Conservation (phyloP, 2,113 vertebrate genomes). For the Himantopus leucocephalus region DNA sequence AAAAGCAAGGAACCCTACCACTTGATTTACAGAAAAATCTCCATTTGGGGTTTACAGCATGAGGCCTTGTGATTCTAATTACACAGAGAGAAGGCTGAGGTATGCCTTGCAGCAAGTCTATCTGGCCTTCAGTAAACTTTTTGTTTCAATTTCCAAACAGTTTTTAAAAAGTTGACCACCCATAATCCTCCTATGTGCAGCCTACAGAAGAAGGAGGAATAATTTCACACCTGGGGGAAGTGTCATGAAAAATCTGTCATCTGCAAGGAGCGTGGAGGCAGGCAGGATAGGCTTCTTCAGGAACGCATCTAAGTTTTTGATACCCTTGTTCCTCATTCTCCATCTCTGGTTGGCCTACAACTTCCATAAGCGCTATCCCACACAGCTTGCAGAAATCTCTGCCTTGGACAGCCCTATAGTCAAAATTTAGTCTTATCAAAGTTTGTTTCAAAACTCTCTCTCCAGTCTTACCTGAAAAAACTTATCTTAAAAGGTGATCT, state of each 20-base stretch:
- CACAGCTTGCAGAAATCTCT: not conserved
- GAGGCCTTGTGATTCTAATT: not conserved
- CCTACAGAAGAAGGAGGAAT: slow-evolving; percentile 14
- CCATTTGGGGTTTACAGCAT: not conserved
- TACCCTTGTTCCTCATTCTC: not conserved
- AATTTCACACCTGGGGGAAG: slow-evolving; percentile 17
- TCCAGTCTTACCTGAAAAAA: not conserved
- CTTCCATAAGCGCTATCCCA: not conserved
- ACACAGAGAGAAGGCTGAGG: not conserved
- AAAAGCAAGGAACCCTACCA: not conserved
- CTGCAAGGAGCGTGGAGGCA: not conserved
- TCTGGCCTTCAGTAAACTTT: not conserved
- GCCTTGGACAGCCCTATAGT: not conserved
- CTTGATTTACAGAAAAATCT: not conserved
- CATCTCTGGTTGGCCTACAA: not conserved
- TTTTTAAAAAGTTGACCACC: not conserved
- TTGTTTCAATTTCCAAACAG: not conserved
- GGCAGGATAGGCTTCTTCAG: not conserved
- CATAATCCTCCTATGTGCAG: not conserved
- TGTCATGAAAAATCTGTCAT: not conserved
- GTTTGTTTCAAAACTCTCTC: not conserved
- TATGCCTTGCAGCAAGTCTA: not conserved
- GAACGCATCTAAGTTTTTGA: not conserved
- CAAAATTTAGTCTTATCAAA: not conserved
- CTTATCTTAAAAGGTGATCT: not conserved